phyloP scores from a whole-genome alignment of 2,797 vertebrate genomes.

The Remorina albescens region DNA sequence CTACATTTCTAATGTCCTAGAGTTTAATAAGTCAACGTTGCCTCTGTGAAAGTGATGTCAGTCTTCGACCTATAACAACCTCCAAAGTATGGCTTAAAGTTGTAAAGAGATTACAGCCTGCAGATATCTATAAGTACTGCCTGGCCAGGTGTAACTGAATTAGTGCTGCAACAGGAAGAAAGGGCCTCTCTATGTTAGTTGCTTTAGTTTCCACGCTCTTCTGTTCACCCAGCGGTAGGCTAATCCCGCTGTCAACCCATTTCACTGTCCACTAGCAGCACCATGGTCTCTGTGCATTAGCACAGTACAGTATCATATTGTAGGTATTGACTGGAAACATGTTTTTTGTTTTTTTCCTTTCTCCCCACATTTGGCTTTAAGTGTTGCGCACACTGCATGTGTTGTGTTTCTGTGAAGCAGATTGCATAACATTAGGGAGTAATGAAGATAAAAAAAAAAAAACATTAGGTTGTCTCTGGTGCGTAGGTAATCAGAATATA shows the following conservation, averaged over 20 bases:
- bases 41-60: constrained; percentile 42
- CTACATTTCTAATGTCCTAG: neutral
- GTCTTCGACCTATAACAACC: constrained; percentile 69
- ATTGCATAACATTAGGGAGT: constrained; percentile 27
- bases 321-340: constrained; percentile 23
- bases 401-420: constrained; percentile 15
- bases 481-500: constrained; percentile 44
- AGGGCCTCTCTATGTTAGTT: constrained; percentile 64
- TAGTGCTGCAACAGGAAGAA: constrained; percentile 66
- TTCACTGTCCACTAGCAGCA: constrained; percentile 41
- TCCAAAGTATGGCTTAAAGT: constrained; percentile 77
- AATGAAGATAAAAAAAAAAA: constrained; percentile 38
- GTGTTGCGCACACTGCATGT: constrained; percentile 16
- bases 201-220: constrained; percentile 68
- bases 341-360: too few species aligned
- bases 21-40: neutral
- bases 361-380: neutral
- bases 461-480: constrained; percentile 24
- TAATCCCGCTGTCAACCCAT: constrained; percentile 54
- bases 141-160: constrained; percentile 68
- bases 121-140: constrained; percentile 76
- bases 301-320: constrained; percentile 1
- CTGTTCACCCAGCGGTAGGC: constrained; percentile 74
- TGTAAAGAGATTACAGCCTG: constrained; percentile 80
- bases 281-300: constrained; percentile 34